Evolutionary conservation across 1,140 invertebrate genomes (phyloP), one percentile per base, ranked within the genome.

Genomic region (Pissodes strobi): DNA sequence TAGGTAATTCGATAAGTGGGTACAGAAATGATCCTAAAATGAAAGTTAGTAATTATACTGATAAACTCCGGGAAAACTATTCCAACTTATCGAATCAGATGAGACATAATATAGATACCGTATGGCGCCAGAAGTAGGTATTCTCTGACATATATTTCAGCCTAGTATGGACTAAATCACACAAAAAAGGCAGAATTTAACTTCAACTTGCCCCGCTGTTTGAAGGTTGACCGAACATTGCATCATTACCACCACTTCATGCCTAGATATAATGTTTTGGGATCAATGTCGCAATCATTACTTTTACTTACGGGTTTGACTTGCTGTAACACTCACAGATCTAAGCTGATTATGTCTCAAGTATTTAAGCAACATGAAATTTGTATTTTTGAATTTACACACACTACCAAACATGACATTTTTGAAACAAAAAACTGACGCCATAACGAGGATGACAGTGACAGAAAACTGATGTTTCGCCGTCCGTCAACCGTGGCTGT

Each of bases 391-490:
- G 27, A 70, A 62, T 48, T 64, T 69, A 61, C 64, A 69, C n/a
- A 66, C 62, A 52, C 62, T 60, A 57, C 58, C 43, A 56, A 71
- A 66, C 22, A 53, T 73, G 69, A 71, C 67, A 68, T 68, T 67
- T 61, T 63, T 45, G 65, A 73, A 71, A 73, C 69, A 73, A 71
- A 73, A 73, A 58, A 69, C 55, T 49, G 69, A 62, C 65, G 71
- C 71, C 71, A 73, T 73, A 48, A 55, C 25, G 17, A 57, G 13
- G 37, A 52, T 63, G 65, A 67, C 65, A 53, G 23, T 58, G 65
- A 67, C 53, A 41, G 45, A 30, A 22, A 38, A 45, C 15, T 18
- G 13, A 21, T 25, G 30, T 43, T 45, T 25, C 9, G 6, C n/a
- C n/a, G n/a, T 23, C 21, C 2, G n/a, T 19, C 8, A 37, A 1